phyloP scores from a whole-genome alignment of 2,888 invertebrate species.

The Monoplex corrugatus region DNA sequence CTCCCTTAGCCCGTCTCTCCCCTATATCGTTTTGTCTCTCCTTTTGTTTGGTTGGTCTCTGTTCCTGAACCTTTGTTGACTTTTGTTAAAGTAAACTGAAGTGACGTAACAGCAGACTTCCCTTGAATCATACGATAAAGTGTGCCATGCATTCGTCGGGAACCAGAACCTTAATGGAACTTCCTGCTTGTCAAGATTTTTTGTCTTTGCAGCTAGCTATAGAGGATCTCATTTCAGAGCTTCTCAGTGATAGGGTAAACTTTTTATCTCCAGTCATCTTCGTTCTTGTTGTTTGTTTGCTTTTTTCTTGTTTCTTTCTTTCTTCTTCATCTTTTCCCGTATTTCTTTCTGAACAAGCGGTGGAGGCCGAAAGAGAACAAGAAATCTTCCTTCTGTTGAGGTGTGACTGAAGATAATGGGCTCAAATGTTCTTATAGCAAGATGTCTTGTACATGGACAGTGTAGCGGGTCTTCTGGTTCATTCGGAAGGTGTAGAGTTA shows the following conservation, averaged over 20 bases:
- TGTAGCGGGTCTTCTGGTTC: no score
- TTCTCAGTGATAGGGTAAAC: background rate
- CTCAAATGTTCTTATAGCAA: no score
- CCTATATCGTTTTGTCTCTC: background rate
- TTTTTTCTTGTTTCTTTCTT: background rate
- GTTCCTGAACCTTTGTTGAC: background rate
- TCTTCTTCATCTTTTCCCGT: no score
- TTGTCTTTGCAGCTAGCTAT: conserved; percentile 1
- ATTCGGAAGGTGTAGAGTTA: no score
- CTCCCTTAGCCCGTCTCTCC: background rate
- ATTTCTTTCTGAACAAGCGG: no score
- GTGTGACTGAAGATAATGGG: no score
- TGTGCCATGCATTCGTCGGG: background rate
- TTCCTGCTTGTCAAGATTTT: background rate
- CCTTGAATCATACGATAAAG: no score
- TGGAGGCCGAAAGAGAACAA: no score
- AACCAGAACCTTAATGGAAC: background rate
- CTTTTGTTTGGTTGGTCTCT: background rate
- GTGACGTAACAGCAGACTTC: no score
- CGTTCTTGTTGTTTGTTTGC: background rate
- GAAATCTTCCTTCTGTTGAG: no score
- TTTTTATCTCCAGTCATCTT: no score
- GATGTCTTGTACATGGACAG: no score
- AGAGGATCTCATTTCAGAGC: conserved; percentile 22
- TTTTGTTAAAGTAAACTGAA: background rate